These are phyloP conservation scores for Drosophila pruinosa DNA, from an alignment of 1,140 invertebrate genomes.

Conservation along the genomic window DNA sequence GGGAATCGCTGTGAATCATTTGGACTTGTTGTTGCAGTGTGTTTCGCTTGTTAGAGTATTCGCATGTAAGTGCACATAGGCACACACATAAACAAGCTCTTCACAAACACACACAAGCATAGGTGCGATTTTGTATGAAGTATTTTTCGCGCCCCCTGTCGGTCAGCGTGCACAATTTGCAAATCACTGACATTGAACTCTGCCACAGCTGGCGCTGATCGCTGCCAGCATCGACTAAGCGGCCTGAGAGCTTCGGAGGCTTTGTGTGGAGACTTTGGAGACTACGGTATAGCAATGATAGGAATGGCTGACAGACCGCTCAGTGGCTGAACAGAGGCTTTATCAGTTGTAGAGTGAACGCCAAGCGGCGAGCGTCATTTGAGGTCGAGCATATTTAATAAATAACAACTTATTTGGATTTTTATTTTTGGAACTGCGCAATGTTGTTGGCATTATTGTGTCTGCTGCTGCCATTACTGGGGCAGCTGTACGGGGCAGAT, in stretches of 20 bases:
- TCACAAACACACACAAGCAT: background rate
- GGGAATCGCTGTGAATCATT: background rate
- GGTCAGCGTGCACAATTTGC: constrained; percentile 31
- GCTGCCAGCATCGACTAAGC: background rate
- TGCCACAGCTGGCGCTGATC: constrained; percentile 23
- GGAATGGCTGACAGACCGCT: background rate
- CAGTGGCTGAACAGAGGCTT: no score
- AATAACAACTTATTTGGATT: constrained; percentile 19
- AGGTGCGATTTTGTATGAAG: background rate
- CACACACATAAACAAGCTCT: background rate
- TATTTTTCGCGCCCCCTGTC: constrained; percentile 26
- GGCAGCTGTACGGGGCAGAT: constrained; percentile 34
- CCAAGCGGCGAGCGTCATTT: constrained; percentile 29
- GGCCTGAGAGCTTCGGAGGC: background rate
- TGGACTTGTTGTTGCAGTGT: background rate
- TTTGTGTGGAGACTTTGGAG: constrained; percentile 9
- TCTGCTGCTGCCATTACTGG: background rate
- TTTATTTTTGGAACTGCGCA: background rate
- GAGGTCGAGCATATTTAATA: constrained; percentile 1
- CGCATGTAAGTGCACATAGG: background rate
- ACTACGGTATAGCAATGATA: constrained; percentile 3
- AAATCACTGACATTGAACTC: constrained; percentile 45
- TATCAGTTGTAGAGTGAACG: constrained; percentile 58
- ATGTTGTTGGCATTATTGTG: constrained; percentile 27
- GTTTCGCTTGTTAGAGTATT: background rate